Percentiles rank a stretch among this genome's conserved stretches.
Evolutionary conservation across 2,113 vertebrate genomes (phyloP).

Genomic region (Rhegmatorhina hoffmannsi): DNA sequence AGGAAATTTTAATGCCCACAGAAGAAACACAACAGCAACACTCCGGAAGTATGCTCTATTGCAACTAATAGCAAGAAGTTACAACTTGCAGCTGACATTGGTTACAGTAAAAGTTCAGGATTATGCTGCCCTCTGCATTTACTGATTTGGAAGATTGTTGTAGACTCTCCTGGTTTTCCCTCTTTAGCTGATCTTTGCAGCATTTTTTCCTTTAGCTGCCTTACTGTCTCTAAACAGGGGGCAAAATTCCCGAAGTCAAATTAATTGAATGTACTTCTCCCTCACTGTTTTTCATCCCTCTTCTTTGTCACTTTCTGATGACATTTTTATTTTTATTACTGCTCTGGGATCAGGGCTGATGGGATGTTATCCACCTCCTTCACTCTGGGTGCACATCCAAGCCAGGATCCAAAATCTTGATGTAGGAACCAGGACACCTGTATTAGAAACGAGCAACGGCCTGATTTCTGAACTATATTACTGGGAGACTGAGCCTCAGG

Average conservation of each 20-base stretch:
- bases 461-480: background rate
- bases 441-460: background rate
- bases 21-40: conserved; percentile 25
- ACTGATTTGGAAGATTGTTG: conserved; percentile 35
- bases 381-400: fast-evolving
- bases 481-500: fast-evolving
- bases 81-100: conserved; percentile 47
- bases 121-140: conserved; percentile 38
- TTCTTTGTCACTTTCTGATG: background rate
- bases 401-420: background rate
- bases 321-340: background rate
- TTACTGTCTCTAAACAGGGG: background rate
- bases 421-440: background rate
- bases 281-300: background rate
- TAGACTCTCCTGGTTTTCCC: background rate
- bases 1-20: conserved; percentile 14
- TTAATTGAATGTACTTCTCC: background rate
- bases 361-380: background rate
- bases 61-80: conserved; percentile 62
- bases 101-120: conserved; percentile 48
- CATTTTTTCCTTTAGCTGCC: conserved; percentile 26
- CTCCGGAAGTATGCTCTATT: conserved; percentile 5
- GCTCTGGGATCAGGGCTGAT: background rate
- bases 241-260: background rate
- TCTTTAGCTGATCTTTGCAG: background rate